A percentile compares a stretch with the other conserved stretches of the same genome.
Conservation (phyloP, 2,797 vertebrate species). For the Thalassophryne amazonica region DNA sequence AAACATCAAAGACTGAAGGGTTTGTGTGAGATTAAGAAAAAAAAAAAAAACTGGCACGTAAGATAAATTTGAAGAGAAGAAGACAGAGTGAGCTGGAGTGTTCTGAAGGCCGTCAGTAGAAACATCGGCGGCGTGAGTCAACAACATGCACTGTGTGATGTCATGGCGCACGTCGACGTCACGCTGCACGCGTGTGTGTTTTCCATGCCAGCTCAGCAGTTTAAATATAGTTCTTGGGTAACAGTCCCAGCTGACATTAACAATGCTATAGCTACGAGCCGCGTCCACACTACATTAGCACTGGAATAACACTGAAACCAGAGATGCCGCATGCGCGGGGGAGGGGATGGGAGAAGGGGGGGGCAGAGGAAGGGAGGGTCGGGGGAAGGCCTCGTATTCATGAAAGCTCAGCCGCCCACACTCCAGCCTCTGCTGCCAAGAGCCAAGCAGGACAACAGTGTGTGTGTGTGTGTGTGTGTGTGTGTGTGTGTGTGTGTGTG, state of each 20-base stretch:
- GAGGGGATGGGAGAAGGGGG: conserved; percentile 14
- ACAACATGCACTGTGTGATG: conserved; percentile 48
- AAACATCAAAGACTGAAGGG: too few species aligned
- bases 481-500: conserved; percentile 15
- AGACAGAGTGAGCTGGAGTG: not conserved
- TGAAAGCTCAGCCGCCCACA: conserved; percentile 75
- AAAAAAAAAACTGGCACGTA: too few species aligned
- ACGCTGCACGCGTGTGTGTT: conserved; percentile 34
- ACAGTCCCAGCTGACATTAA: conserved; percentile 73
- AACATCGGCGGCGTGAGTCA: conserved; percentile 14
- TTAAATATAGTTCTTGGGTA: conserved; percentile 79
- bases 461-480: conserved; percentile 36
- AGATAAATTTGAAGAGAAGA: not conserved
- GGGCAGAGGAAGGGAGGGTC: conserved; percentile 14
- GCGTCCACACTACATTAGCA: conserved; percentile 48
- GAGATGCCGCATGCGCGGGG: conserved; percentile 49
- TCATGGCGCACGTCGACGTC: conserved; percentile 49
- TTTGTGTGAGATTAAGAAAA: too few species aligned
- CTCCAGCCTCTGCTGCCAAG: conserved; percentile 62
- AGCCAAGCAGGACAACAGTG: conserved; percentile 49
- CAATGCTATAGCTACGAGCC: conserved; percentile 69
- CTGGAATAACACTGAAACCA: conserved; percentile 52
- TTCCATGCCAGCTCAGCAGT: conserved; percentile 62
- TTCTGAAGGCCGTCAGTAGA: not conserved
- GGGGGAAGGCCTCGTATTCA: conserved; percentile 64